Percentiles rank a stretch among this genome's conserved stretches.
These are phyloP conservation scores for Zaprionus kolodkinae DNA, from an alignment of 1,140 invertebrate species.

Conservation along the genomic window DNA sequence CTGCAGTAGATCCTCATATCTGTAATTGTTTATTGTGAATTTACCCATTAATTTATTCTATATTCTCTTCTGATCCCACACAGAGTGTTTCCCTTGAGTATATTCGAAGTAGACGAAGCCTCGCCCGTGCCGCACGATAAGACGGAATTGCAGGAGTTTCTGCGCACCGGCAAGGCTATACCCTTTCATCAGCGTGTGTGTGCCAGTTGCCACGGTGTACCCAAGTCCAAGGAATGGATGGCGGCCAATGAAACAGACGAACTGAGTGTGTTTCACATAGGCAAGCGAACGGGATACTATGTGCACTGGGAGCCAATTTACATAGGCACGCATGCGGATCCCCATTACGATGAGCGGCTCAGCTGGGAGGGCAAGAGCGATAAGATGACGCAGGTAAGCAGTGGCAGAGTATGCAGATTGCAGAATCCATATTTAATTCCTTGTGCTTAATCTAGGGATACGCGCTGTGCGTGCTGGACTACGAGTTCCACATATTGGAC, in stretches of 20 bases:
- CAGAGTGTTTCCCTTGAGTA: constrained; percentile 81
- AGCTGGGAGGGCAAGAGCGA: constrained; percentile 96
- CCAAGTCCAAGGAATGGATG: constrained; percentile 93
- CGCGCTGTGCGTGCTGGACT: constrained; percentile 93
- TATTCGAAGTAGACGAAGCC: constrained; percentile 81
- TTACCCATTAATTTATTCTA: too few relatives aligned
- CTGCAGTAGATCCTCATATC: too few relatives aligned
- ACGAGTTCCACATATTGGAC: constrained; percentile 95
- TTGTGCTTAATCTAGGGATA: constrained; percentile 89
- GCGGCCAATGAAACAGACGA: constrained; percentile 88
- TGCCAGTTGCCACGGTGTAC: constrained; percentile 94
- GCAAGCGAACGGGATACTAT: constrained; percentile 91
- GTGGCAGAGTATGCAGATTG: too few relatives aligned
- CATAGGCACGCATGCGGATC: constrained; percentile 93
- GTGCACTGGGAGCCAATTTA: constrained; percentile 96
- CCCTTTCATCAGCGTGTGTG: constrained; percentile 96
- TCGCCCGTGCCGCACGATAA: constrained; percentile 89
- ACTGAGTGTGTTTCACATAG: constrained; percentile 92
- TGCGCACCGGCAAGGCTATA: constrained; percentile 91
- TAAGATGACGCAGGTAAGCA: constrained; percentile 95
- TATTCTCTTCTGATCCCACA: neutral
- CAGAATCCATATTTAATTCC: constrained; percentile 21
- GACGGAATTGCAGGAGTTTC: constrained; percentile 89
- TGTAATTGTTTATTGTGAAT: too few relatives aligned
- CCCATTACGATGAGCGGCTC: constrained; percentile 94